Base-by-base conservation (phyloP, 37 sponge, comb jelly and placozoan species). In the Halisarca cf. caerulea region DNA sequence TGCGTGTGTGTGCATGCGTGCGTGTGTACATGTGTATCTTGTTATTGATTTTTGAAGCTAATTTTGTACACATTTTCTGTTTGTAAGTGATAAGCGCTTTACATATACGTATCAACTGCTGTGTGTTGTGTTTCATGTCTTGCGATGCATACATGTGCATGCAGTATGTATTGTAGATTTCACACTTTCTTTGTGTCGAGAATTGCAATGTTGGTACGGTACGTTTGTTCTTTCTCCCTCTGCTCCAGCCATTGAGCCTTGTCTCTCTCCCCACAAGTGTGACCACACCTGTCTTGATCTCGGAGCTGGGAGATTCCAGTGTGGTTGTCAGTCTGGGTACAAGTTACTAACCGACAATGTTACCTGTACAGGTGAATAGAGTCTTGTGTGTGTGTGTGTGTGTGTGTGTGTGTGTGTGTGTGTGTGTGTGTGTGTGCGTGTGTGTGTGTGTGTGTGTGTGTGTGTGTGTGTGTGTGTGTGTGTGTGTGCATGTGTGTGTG, bases 401-500 rank as follows among this genome's bases (percentile, higher is more conserved):
- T 62, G 64, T 62, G 30, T 62, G 64, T 62, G 30, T 62, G 64
- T 62, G 30, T 62, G 64, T 62, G 30, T 62, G 64, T 62, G 30
- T 62, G 64, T 62, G 30, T 15, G 64, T 62, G 30, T 62, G 64
- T 15, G 15, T 62, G 64, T 62, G 64, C 30, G 6, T 62, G 64
- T 62, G 30, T 62, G 23, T 62, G 30, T 15, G 23, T 62, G 30
- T 6, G 64, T 62, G 30, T 62, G 64, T 62, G 30, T 62, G 64
- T 62, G 30, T 62, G 64, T 62, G 64, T 62, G 30, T 62, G 64
- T 62, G 30, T 62, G 64, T 62, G 64, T 62, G 30, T 62, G 64
- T 62, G 30, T 62, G 64, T 62, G 30, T 62, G 64, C 15, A 15
- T 62, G 64, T 62, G 30, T 62, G 64, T 62, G 30, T 62, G 64